Base-by-base conservation (phyloP, 2,113 vertebrate species). In the Phylloscopus trochiloides region DNA sequence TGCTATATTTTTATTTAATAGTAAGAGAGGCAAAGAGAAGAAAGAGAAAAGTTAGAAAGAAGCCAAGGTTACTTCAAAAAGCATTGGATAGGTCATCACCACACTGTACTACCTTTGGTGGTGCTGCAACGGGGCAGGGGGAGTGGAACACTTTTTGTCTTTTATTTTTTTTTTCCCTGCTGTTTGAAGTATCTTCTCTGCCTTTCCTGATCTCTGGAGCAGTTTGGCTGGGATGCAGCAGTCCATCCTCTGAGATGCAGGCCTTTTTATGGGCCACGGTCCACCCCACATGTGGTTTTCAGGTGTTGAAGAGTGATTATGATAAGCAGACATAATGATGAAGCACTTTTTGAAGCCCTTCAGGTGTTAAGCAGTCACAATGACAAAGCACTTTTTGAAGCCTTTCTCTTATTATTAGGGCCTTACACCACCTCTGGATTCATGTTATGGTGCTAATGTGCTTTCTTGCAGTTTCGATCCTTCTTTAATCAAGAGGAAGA, bases 381-480 rank as follows among this genome's bases (percentile, higher is more conserved):
- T 77, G 47, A 52, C 36, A 29, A 52, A 54, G 32, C 61, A 79
- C 12, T 45, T 79, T 79, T 54, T 34, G 19, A 43, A 65, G 38
- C 11, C 25, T 25, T 14, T 66, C 17, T 45, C 20, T 45, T 31
- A 9, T 31, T 54, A 36, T 31, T 29, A 43, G 50, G 9, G 9
- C 29, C 38, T 65, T 54, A 19, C 38, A 15, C 1, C 38, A 32
- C 24, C 20, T 93, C 63, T 88, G 48, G 48, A 12, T 81, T 90
- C 3, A 0, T 19, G 12, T 62, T 55, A 43, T 6, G 9, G 36
- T 78, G 48, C 55, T 67, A 34, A 26, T 32, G n/a, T 0, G 1
- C 45, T 79, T 85, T 43, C 55, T 43, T 65, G 24, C 32, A n/a
- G 17, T 85, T 87, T 31, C 5, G 5, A 10, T 48, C 10, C 12